Base-by-base conservation (phyloP, 2,113 vertebrate genomes). In the Etheostoma cragini region DNA sequence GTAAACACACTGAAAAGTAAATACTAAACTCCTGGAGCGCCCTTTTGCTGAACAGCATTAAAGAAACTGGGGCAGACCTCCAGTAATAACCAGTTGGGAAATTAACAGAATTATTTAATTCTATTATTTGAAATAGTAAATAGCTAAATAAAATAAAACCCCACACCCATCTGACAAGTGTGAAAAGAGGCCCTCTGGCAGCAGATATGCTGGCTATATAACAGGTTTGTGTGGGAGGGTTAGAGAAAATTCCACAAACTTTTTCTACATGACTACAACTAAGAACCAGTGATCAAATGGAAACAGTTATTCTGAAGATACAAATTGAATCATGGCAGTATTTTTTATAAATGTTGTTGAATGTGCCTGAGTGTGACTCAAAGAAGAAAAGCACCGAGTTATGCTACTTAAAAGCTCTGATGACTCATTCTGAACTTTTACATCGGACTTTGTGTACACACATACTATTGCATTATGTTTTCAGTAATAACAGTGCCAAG, bases 211-310 rank as follows among this genome's bases (percentile, higher is more conserved):
- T 62, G 58, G 8, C 47, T 15, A 3, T 24, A 12, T 11, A 63
- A 42, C 72, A 63, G 47, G 50, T 53, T 63, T 52, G 72, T 64
- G 58, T 63, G 49, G 72, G 72, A 50, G 57, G 57, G 26, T 12
- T 24, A 19, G 10, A 5, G 13, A 35, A 38, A 50, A 49, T 61
- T 73, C 19, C 17, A 22, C 56, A 49, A 30, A 58, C 14, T n/a
- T 49, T 24, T 60, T 45, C 24, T 17, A 26, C 24, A 30, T 2
- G 38, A 24, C 61, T 64, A 16, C 5, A 16, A 26, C 22, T 26
- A 24, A 15, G 5, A 56, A 24, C 42, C 45, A 47, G 63, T 22
- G 6, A 46, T 46, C 15, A 24, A 15, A 58, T 15, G 15, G 19
- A 33, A 46, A 49, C 45, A 49, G 10, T 33, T 71, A 8, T 8